These are phyloP conservation scores for Frankliniella intonsa DNA, from an alignment of 2,888 invertebrate species.

Conservation along the genomic window DNA sequence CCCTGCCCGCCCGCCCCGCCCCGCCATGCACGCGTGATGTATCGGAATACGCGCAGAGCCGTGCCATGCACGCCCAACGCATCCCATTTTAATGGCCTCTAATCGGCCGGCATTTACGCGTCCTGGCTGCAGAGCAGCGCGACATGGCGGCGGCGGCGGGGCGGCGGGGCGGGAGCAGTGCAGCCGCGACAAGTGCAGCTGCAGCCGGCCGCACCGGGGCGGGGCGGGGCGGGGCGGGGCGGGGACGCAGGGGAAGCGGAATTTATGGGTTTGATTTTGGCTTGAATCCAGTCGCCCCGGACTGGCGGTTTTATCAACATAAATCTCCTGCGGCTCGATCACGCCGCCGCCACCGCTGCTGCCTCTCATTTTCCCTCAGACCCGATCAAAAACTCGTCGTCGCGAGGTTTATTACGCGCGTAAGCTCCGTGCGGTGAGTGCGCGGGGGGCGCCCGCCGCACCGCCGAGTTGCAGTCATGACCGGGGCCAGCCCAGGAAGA, in stretches of 20 bases:
- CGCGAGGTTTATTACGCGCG: slow-evolving; percentile 1
- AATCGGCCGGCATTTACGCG: neutral
- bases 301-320: slow-evolving; percentile 13
- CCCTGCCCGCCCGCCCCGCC: too few species aligned
- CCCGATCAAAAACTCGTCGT: slow-evolving; percentile 10
- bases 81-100: neutral
- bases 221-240: too few species aligned
- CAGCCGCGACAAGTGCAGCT: neutral
- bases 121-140: neutral
- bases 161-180: neutral
- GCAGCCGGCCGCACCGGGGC: neutral
- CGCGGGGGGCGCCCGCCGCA: neutral
- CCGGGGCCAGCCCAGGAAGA: neutral
- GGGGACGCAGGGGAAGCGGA: neutral
- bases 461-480: neutral
- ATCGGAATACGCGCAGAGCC: too few species aligned
- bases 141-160: too few species aligned
- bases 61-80: neutral
- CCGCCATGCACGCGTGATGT: neutral
- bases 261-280: slow-evolving; percentile 19
- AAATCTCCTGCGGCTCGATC: slow-evolving; percentile 4
- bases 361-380: neutral
- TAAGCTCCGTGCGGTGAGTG: neutral
- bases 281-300: slow-evolving; percentile 23
- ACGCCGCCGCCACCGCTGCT: neutral